A percentile compares a stretch with the other conserved stretches of the same genome.
Evolutionary conservation across 2,797 vertebrate genomes (phyloP).

Genomic region (Tachyglossus aculeatus): DNA sequence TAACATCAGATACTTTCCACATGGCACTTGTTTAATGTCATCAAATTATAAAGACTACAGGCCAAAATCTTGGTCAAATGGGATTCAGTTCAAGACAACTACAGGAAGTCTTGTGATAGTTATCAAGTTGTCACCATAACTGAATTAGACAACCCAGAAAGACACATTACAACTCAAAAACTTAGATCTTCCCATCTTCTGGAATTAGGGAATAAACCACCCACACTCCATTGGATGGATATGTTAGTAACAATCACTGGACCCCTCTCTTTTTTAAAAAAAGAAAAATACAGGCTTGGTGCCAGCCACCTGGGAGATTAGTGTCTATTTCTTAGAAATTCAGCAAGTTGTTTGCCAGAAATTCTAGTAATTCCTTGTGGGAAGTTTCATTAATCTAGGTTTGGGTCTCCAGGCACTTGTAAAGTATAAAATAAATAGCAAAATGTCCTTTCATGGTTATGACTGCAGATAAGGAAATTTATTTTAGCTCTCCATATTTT

Average conservation of each 20-base stretch:
- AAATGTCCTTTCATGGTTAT: not conserved
- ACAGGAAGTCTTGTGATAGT: conserved; percentile 52
- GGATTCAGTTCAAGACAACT: conserved; percentile 50
- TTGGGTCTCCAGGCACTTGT: conserved; percentile 10
- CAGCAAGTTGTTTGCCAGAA: conserved; percentile 20
- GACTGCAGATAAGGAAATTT: not conserved
- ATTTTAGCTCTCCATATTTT: not conserved
- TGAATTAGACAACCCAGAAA: conserved; percentile 28
- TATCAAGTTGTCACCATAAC: conserved; percentile 38
- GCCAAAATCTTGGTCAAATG: conserved; percentile 17
- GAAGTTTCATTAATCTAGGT: not conserved
- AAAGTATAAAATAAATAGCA: conserved; percentile 3
- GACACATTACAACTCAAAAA: conserved; percentile 35
- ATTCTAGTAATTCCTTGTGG: conserved; percentile 1
- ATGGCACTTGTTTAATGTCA: conserved; percentile 54
- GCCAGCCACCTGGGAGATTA: conserved; percentile 36
- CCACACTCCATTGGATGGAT: conserved; percentile 23
- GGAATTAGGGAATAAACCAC: conserved; percentile 41
- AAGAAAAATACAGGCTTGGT: conserved; percentile 34
- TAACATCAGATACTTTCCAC: conserved; percentile 60
- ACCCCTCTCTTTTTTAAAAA: not conserved
- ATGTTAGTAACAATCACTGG: conserved; percentile 35
- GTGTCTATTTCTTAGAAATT: conserved; percentile 26
- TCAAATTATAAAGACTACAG: conserved; percentile 50
- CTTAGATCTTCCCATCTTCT: conserved; percentile 49